Base-by-base conservation (phyloP, 2,888 invertebrate species). In the Shargacucullia verbasci region DNA sequence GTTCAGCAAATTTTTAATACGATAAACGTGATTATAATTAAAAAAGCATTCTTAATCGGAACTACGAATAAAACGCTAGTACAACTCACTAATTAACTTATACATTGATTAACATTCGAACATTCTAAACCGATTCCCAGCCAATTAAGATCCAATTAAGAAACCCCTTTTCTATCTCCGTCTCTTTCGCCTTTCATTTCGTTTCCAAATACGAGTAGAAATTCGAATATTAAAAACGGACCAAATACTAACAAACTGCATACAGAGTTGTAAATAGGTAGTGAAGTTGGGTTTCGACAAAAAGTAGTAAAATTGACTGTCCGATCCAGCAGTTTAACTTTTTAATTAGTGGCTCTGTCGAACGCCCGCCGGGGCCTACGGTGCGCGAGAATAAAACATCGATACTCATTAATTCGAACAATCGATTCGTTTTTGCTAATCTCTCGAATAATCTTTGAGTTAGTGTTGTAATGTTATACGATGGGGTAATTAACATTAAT, bases 281-380 rank as follows among this genome's bases (percentile, higher is more conserved):
- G 25, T 6, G 6, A 56, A 66, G 46, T 66, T 68, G n/a, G 52
- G 62, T 67, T 69, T 75, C 48, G 68, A 73, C 78, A 84, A 88
- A 88, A 87, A 84, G 78, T 82, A 73, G 81, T 76, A 79, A 81
- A 88, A 84, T 84, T 68, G 82, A 80, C 80, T 85, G 89, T 86
- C 88, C 83, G 78, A 76, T 57, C 72, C 87, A 87, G 83, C 77
- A 83, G 84, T 81, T 87, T 84, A 89, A 89, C 88, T 90, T 89
- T 85, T 90, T 89, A 90, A 90, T 90, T 89, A 89, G 87, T 81
- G 84, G 79, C 73, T 68, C 65, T 68, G 82, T 80, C 63, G 59
- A 25, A 47, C 50, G 47, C 38, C 40, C 44, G 47, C 57, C 45
- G 38, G 43, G 45, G 56, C 59, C 57, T 46, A 63, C 56, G 43